Evolutionary conservation across 1,140 invertebrate genomes (phyloP), one percentile per base, ranked within the genome.

Genomic region (Wasmannia auropunctata): DNA sequence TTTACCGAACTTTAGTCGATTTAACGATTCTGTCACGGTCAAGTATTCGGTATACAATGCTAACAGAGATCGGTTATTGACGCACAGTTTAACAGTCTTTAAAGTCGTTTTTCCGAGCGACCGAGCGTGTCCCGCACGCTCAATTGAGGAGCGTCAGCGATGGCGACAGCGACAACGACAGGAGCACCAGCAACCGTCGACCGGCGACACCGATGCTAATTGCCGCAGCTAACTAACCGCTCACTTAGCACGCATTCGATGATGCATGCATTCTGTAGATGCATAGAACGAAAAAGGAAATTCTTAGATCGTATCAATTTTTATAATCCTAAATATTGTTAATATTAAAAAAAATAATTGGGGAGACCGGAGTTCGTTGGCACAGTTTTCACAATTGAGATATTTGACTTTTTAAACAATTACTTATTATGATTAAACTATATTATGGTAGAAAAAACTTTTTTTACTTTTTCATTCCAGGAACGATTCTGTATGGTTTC

Each of bases 171-270:
- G 46, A 67, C 84, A 74, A 51, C 63, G 86, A 76, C 72, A 40
- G 16, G 56, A 89, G 65, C 60, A 75, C n/a, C 31, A 77, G 86
- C 40, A 51, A 34, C 69, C 75, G 40, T 54, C 84, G 70, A 80
- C 51, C 37, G 40, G 51, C 79, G 85, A 90, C 86, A 85, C 70
- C 74, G 76, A 90, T 90, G 91, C 91, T 92, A 92, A 92, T 92
- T 92, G 86, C 87, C 80, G 65, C 60, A 54, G 87, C 90, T 91
- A 92, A 91, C 92, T 91, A 91, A 92, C 91, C 90, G 90, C 89
- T 91, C 85, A 93, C 88, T 93, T 91, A 91, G 90, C 86, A 81
- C 25, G 34, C 54, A 56, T 28, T 86, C 62, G 49, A 85, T 46
- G 63, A 86, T 69, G 84, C 43, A 22, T 62, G 54, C 70, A 40